Percentiles rank a stretch among this genome's conserved stretches.
These are phyloP conservation scores for Hemiscyllium ocellatum DNA, from an alignment of 2,113 vertebrate species.

Conservation along the genomic window DNA sequence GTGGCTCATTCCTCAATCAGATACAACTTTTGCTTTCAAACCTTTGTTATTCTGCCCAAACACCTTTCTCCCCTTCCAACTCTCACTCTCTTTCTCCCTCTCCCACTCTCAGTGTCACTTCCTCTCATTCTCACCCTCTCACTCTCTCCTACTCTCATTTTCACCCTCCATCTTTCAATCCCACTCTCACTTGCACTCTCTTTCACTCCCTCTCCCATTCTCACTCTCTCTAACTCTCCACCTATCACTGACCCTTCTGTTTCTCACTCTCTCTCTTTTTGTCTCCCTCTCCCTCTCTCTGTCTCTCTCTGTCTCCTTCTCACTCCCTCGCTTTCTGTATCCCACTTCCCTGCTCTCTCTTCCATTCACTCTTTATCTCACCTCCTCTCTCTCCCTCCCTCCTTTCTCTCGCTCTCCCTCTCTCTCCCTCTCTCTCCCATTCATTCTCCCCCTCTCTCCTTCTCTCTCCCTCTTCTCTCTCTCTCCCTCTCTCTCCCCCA, in stretches of 20 bases:
- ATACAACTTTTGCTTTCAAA: not conserved
- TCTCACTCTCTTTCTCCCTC: not conserved
- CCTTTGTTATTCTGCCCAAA: not conserved
- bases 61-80: not conserved
- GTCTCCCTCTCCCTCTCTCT: not conserved
- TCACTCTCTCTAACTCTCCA: not conserved
- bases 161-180: not conserved
- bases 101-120: not conserved
- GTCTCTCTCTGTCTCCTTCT: not conserved
- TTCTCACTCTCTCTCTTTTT: not conserved
- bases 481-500: no score
- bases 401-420: no score
- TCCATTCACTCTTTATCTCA: not conserved
- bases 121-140: not conserved
- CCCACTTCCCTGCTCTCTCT: conserved; percentile 1
- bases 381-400: no score
- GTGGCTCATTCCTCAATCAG: not conserved
- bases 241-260: no score
- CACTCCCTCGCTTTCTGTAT: no score
- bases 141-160: not conserved
- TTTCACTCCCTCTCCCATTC: not conserved
- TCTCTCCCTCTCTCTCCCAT: no score
- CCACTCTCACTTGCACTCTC: not conserved
- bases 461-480: no score
- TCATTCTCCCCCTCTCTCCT: not conserved